Evolutionary conservation across 2,113 vertebrate genomes (phyloP).

Genomic region (Eclectus roratus): DNA sequence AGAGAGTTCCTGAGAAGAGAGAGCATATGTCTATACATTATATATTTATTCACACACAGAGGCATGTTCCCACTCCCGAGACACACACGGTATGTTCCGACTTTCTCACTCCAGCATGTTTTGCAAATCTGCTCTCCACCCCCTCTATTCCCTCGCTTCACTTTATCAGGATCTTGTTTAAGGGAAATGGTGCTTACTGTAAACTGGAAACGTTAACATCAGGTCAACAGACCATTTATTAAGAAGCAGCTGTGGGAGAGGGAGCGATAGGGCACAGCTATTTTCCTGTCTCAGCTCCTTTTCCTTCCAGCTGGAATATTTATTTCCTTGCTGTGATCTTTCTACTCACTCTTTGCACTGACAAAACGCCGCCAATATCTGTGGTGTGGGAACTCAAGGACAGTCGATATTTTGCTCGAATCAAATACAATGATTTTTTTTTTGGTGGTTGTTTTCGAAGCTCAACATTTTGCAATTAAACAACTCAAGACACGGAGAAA

Average conservation of each 20-base stretch:
- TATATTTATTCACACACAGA: slow-evolving; percentile 63
- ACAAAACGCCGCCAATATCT: slow-evolving; percentile 57
- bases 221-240: slow-evolving; percentile 58
- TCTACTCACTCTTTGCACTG: slow-evolving; percentile 15
- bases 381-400: slow-evolving; percentile 24
- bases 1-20: background rate
- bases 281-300: slow-evolving; percentile 7
- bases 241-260: slow-evolving; percentile 19
- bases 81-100: slow-evolving; percentile 52
- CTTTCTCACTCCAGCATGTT: slow-evolving; percentile 63
- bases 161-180: slow-evolving; percentile 31
- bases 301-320: slow-evolving; percentile 41
- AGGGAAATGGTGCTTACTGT: slow-evolving; percentile 37
- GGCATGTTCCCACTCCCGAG: slow-evolving; percentile 48
- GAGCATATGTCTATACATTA: slow-evolving; percentile 58
- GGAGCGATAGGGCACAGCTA: background rate
- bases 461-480: slow-evolving; percentile 50
- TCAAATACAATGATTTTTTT: slow-evolving; percentile 52
- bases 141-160: slow-evolving; percentile 27
- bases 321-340: slow-evolving; percentile 56
- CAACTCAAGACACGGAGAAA: background rate
- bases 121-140: slow-evolving; percentile 58
- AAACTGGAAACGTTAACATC: slow-evolving; percentile 13
- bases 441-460: slow-evolving; percentile 42
- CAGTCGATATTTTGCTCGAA: slow-evolving; percentile 42